Conservation (phyloP, 2,888 invertebrate species). For the Tetranychus piercei region DNA sequence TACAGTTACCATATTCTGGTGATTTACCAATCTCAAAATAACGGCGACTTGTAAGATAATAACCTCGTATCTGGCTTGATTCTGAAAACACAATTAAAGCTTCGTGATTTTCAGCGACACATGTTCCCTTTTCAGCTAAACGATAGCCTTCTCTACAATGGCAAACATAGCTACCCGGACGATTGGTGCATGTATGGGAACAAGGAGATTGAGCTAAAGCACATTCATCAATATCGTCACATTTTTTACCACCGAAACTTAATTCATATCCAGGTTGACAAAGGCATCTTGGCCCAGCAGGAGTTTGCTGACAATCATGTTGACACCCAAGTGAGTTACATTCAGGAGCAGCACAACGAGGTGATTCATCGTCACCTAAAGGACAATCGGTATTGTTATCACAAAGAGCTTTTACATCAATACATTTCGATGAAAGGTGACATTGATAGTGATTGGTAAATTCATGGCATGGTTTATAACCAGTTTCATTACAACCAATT, state of each 20-base stretch:
- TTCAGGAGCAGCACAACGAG: conserved; percentile 19
- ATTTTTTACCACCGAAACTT: conserved; percentile 22
- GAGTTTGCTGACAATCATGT: conserved; percentile 17
- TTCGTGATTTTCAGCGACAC: conserved; percentile 33
- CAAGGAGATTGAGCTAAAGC: conserved; percentile 36
- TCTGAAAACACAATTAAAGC: conserved; percentile 47
- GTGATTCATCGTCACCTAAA: conserved; percentile 26
- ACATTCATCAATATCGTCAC: conserved; percentile 30
- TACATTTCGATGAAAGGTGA: conserved; percentile 20
- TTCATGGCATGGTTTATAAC: conserved; percentile 16
- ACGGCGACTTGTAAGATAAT: conserved; percentile 36
- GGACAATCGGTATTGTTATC: conserved; percentile 25
- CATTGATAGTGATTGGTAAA: background rate
- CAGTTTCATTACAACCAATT: conserved; percentile 11
- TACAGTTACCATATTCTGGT: conserved; percentile 5
- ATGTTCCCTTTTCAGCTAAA: conserved; percentile 42
- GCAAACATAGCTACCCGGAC: conserved; percentile 49
- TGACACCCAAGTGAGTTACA: conserved; percentile 21
- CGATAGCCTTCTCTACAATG: conserved; percentile 44
- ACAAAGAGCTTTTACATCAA: conserved; percentile 23
- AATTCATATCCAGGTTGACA: conserved; percentile 25
- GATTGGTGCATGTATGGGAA: conserved; percentile 39
- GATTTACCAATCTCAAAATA: conserved; percentile 20
- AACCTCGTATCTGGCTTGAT: conserved; percentile 35
- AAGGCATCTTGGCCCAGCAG: conserved; percentile 24